Conservation (phyloP, 2,797 vertebrate species). For the Denticeps clupeoides region DNA sequence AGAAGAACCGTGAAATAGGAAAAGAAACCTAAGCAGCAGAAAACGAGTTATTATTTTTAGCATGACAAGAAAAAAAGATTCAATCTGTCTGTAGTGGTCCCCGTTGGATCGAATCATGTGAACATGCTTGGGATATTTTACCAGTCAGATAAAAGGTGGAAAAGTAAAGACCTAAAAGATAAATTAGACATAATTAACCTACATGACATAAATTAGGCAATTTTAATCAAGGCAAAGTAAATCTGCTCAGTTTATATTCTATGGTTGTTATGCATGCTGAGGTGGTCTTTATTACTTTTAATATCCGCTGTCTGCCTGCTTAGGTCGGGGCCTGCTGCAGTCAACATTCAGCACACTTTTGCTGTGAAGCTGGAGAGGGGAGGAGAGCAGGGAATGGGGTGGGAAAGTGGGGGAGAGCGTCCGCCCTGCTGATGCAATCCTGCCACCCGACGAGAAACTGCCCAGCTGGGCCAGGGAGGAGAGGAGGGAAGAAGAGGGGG, state of each 20-base stretch:
- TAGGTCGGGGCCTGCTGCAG: slow-evolving; percentile 6
- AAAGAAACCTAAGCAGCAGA: no score
- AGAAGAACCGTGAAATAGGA: no score
- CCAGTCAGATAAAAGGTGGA: no score
- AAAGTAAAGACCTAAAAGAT: slow-evolving; percentile 1
- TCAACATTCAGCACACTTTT: slow-evolving; percentile 9
- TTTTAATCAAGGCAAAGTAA: slow-evolving; percentile 12
- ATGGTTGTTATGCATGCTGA: background rate
- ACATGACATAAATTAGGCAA: background rate
- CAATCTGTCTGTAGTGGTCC: no score
- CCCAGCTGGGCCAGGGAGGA: slow-evolving; percentile 17
- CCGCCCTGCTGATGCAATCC: slow-evolving; percentile 28
- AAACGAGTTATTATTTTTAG: no score
- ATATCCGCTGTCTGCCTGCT: slow-evolving; percentile 17
- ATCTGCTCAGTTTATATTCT: slow-evolving; percentile 15
- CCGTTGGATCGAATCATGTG: no score
- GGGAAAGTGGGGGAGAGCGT: slow-evolving; percentile 5
- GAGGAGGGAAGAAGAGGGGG: background rate
- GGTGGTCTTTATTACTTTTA: slow-evolving; percentile 7
- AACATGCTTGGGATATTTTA: no score
- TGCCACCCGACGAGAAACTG: slow-evolving; percentile 23
- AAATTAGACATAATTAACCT: slow-evolving; percentile 11
- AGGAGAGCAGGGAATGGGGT: background rate
- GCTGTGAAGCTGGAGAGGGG: slow-evolving; percentile 10
- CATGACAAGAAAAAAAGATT: no score